phyloP scores from a whole-genome alignment of 2,113 vertebrate species.

The Epinephelus fuscoguttatus region DNA sequence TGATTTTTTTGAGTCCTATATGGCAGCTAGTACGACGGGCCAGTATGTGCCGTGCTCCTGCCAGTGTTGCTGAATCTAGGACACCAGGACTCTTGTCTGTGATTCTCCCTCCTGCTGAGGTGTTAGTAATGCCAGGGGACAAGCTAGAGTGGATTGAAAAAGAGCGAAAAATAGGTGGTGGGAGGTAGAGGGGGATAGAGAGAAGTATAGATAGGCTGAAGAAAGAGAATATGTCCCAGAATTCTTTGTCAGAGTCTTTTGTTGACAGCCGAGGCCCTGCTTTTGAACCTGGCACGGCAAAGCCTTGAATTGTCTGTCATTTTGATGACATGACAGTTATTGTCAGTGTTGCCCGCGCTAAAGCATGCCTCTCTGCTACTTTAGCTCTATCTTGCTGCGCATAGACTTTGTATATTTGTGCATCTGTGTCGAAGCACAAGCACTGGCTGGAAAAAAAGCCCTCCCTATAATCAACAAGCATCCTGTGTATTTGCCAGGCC shows the following conservation, averaged over 20 bases:
- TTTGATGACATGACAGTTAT: constrained; percentile 72
- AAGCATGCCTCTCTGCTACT: constrained; percentile 47
- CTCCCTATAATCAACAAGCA: constrained; percentile 83
- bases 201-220: constrained; percentile 61
- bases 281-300: constrained; percentile 66
- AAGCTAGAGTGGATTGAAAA: constrained; percentile 72
- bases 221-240: constrained; percentile 72
- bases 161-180: constrained; percentile 70
- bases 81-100: constrained; percentile 78
- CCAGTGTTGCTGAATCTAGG: constrained; percentile 76
- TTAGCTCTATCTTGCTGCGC: constrained; percentile 44
- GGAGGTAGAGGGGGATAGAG: constrained; percentile 59
- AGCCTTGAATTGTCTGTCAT: constrained; percentile 68
- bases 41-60: constrained; percentile 68
- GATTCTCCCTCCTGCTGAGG: constrained; percentile 78
- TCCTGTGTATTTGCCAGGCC: constrained; percentile 82
- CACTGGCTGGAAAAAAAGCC: constrained; percentile 43
- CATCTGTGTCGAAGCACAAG: constrained; percentile 56
- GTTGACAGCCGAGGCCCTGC: constrained; percentile 65
- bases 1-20: constrained; percentile 51
- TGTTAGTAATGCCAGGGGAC: constrained; percentile 78
- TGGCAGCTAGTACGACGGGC: constrained; percentile 53
- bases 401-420: constrained; percentile 58
- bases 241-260: constrained; percentile 65
- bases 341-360: constrained; percentile 32